Evolutionary conservation across 2,888 invertebrate genomes (phyloP).

Genomic region (Limnephilus auricula): DNA sequence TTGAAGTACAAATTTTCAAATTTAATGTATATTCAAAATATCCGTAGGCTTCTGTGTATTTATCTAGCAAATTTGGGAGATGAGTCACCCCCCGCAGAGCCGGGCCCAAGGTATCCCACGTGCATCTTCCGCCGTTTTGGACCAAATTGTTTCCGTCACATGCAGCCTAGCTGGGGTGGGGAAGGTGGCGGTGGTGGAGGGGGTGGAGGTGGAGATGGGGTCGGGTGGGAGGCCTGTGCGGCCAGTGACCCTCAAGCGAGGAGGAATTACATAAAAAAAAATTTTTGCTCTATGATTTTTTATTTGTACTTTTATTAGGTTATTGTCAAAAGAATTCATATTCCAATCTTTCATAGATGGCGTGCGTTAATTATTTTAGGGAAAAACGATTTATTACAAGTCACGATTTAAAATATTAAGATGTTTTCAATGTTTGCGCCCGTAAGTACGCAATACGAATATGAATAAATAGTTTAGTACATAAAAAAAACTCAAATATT

Average conservation of each 20-base stretch:
- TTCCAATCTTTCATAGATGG: too few relatives aligned
- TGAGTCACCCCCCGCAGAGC: background rate
- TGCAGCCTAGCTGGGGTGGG: conserved; percentile 45
- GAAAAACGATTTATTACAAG: too few relatives aligned
- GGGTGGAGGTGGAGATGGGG: background rate
- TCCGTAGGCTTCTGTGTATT: background rate
- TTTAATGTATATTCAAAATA: background rate
- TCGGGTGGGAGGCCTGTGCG: conserved; percentile 5
- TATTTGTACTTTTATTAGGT: too few relatives aligned
- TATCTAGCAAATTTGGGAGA: background rate
- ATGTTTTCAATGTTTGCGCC: too few relatives aligned
- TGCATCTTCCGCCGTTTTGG: conserved; percentile 40
- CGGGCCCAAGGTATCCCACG: background rate
- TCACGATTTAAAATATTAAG: too few relatives aligned
- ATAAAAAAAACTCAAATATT: too few relatives aligned
- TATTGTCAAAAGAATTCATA: too few relatives aligned
- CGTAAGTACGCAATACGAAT: too few relatives aligned
- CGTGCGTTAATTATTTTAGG: too few relatives aligned
- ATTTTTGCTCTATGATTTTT: too few relatives aligned
- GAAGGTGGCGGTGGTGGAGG: background rate
- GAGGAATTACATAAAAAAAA: background rate
- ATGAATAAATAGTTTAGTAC: too few relatives aligned
- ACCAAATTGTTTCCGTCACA: conserved; percentile 58
- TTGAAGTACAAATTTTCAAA: too few relatives aligned
- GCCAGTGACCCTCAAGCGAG: background rate